Percentiles rank a stretch among this genome's conserved stretches.
Conservation (phyloP, 2,797 vertebrate genomes). For the Arnoldichthys spilopterus region DNA sequence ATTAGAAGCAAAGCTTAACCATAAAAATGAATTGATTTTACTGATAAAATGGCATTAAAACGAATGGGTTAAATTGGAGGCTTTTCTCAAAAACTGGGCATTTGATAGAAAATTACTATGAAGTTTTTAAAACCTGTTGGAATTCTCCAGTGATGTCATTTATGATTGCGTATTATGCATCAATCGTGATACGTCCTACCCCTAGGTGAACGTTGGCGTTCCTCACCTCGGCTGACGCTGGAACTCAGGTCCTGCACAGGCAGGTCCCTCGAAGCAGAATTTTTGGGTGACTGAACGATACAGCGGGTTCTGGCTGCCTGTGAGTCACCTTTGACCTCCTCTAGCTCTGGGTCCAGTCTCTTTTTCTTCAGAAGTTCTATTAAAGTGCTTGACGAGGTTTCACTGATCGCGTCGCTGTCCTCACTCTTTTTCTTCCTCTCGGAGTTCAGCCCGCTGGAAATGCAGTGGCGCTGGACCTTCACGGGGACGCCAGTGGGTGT, state of each 20-base stretch:
- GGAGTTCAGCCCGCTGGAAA: constrained; percentile 32
- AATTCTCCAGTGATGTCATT: no score
- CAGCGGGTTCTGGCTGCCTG: constrained; percentile 84
- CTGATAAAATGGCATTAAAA: no score
- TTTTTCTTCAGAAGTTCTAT: constrained; percentile 88
- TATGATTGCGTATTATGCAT: no score
- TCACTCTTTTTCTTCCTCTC: constrained; percentile 68
- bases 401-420: constrained; percentile 66
- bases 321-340: constrained; percentile 74
- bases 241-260: constrained; percentile 77
- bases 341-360: constrained; percentile 81
- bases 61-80: no score
- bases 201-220: neutral
- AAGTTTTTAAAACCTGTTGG: no score
- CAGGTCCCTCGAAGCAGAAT: constrained; percentile 77
- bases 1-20: no score
- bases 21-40: no score
- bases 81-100: no score
- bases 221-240: constrained; percentile 86
- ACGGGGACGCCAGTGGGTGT: constrained; percentile 83
- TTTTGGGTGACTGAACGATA: constrained; percentile 82
- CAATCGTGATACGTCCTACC: neutral
- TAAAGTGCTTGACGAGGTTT: constrained; percentile 83
- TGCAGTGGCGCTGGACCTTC: constrained; percentile 78
- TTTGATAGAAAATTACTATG: no score